Percentiles rank a stretch among this genome's conserved stretches.
Evolutionary conservation across 2,113 vertebrate genomes (phyloP).

Genomic region (Ploceus nigricollis): DNA sequence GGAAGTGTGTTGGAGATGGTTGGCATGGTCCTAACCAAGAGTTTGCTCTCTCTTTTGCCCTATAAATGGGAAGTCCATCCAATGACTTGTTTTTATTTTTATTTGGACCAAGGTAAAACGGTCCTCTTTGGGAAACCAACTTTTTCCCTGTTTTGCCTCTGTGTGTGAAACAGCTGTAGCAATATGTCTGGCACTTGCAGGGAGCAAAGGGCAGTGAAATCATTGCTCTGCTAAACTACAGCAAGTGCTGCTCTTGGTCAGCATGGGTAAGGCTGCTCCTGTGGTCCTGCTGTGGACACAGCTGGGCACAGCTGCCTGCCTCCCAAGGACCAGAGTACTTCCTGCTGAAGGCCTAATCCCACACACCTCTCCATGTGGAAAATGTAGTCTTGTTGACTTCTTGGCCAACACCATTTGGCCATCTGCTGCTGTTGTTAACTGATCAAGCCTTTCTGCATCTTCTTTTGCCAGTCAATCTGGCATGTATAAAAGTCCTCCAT

Average conservation of each 20-base stretch:
- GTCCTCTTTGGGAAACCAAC: neutral
- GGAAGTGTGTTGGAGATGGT: neutral
- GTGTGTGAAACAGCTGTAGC: neutral
- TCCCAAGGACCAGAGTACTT: neutral
- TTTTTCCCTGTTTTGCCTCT: neutral
- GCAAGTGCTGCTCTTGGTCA: neutral
- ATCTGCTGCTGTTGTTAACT: neutral
- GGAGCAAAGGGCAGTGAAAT: neutral
- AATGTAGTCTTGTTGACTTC: neutral
- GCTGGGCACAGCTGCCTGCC: neutral
- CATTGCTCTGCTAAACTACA: neutral
- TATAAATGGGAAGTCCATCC: neutral
- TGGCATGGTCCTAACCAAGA: neutral
- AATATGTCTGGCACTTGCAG: neutral
- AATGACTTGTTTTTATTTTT: neutral
- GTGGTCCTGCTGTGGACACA: accelerated
- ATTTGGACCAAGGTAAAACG: neutral
- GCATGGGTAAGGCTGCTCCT: neutral
- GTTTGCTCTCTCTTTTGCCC: neutral
- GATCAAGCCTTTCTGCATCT: neutral
- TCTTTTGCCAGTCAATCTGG: neutral
- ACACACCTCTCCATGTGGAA: neutral
- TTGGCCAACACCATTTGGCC: neutral
- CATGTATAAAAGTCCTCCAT: neutral
- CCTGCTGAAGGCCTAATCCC: neutral